phyloP scores from a whole-genome alignment of 2,888 invertebrate species.

The Pedicia rivosa region DNA sequence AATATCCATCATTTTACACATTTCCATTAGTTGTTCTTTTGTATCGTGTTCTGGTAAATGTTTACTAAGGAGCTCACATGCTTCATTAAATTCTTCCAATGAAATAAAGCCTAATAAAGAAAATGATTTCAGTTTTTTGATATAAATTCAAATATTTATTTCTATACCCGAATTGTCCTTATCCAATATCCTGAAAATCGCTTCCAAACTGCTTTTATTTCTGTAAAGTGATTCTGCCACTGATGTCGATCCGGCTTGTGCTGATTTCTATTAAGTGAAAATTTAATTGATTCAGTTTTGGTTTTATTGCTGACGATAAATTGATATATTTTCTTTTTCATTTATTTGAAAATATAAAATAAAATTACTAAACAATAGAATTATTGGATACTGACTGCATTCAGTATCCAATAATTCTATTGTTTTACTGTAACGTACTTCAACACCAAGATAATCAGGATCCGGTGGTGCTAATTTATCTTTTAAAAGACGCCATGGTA shows the following conservation, averaged over 20 bases:
- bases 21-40: constrained; percentile 64
- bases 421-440: constrained; percentile 50
- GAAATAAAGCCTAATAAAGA: constrained; percentile 73
- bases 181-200: constrained; percentile 85
- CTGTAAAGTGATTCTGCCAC: constrained; percentile 81
- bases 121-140: too few species aligned
- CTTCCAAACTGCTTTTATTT: constrained; percentile 78
- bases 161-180: constrained; percentile 60
- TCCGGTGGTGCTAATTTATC: constrained; percentile 45
- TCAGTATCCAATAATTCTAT: constrained; percentile 45
- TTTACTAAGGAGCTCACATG: constrained; percentile 65
- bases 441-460: constrained; percentile 15
- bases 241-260: constrained; percentile 48
- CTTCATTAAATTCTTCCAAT: constrained; percentile 84
- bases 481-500: constrained; percentile 80
- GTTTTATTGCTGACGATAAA: too few species aligned
- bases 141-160: too few species aligned
- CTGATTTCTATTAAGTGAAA: constrained; percentile 42
- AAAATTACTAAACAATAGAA: too few species aligned
- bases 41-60: constrained; percentile 69
- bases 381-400: too few species aligned
- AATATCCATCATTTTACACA: constrained; percentile 81
- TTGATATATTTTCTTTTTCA: too few species aligned
- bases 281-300: too few species aligned
- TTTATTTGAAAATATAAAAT: too few species aligned